Evolutionary conservation across 2,888 invertebrate genomes (phyloP), one percentile per base, ranked within the genome.

Genomic region (Acrobasis repandana): DNA sequence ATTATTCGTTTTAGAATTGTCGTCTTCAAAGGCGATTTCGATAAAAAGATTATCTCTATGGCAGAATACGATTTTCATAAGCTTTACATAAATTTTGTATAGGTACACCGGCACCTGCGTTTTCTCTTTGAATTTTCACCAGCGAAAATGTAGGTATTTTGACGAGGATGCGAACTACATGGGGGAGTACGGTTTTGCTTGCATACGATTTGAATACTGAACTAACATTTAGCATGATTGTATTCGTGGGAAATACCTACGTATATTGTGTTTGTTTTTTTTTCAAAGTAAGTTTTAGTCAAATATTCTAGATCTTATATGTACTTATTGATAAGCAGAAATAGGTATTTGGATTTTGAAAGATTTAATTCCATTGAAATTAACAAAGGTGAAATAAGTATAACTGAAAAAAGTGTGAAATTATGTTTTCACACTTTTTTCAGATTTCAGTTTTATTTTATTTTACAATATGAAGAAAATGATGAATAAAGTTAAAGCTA

Each of bases 1-100:
- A 76, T 75, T 74, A 71, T 73, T 75, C 73, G 72, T 72, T 75
- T 69, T 61, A 66, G 61, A 75, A 73, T 72, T 73, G 65, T 66
- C 71, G 58, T 61, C 69, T 75, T 69, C 69, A 62, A 67, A 60
- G 71, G 65, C 67, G 69, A 72, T 74, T 74, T 69, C 62, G 58
- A 65, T 64, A 74, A 73, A 72, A 52, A 60, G 60, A 60, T 60
- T 43, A 60, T 60, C 38, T 34, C 49, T 58, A 58, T 58, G 49
- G 18, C 49, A 34, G 58, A 58, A 58, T 58, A 47, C 46, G 46
- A 60, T 60, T 60, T 59, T 60, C 52, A 52, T 47, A 60, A 52
- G 60, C 52, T 52, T 60, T 46, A 52, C 52, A 52, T 60, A 60
- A 52, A 60, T 52, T 52, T 52, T 52, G 52, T 47, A 51, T 54